Conservation (phyloP, 2,113 vertebrate species). For the Thalassoma bifasciatum region DNA sequence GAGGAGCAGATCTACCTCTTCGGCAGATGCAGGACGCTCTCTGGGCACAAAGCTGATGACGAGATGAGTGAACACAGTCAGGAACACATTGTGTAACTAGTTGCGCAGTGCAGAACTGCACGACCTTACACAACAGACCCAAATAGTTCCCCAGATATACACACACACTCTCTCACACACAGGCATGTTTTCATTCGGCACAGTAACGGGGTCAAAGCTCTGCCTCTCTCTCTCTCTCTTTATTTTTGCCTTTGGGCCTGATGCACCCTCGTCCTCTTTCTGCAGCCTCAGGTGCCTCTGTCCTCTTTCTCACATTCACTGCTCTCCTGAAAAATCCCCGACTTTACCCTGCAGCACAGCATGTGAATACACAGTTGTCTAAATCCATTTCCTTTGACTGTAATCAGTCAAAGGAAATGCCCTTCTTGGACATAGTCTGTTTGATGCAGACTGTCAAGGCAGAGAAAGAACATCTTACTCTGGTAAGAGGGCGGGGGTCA, state of each 20-base stretch:
- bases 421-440: too few relatives aligned
- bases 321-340: neutral
- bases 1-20: neutral
- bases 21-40: constrained; percentile 8
- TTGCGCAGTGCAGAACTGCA: constrained; percentile 38
- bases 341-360: neutral
- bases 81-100: constrained; percentile 33
- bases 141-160: constrained; percentile 34
- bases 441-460: too few relatives aligned
- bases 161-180: constrained; percentile 7
- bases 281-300: constrained; percentile 13
- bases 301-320: neutral
- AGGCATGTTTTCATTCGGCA: constrained; percentile 45
- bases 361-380: neutral
- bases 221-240: neutral
- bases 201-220: constrained; percentile 54
- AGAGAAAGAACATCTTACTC: too few relatives aligned
- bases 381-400: too few relatives aligned
- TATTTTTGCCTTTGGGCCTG: constrained; percentile 17
- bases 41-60: constrained; percentile 1
- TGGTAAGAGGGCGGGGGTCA: too few relatives aligned
- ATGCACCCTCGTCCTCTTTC: neutral
- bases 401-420: too few relatives aligned
- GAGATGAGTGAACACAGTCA: constrained; percentile 7
- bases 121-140: constrained; percentile 57